Base-by-base conservation (phyloP, 2,888 invertebrate genomes). In the Plagiodera versicolora region DNA sequence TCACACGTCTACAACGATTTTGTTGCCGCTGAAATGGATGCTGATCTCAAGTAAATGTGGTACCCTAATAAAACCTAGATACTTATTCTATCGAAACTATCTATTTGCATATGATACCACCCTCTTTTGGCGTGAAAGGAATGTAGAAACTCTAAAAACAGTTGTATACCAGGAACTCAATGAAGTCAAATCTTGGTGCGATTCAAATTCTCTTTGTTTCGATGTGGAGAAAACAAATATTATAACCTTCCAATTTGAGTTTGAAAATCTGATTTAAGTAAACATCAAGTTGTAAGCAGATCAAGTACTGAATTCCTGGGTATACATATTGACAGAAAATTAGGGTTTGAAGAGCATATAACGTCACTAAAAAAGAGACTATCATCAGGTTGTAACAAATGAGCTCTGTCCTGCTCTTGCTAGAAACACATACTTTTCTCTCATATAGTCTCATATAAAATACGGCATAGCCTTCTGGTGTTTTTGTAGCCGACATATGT, bases 291-390 rank as follows among this genome's bases (percentile, higher is more conserved):
- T 28, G 49, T 28, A 24, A 49, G 28, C 28, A n/a, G 17, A 49
- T 24, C 28, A 49, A 24, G 49, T 17, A 49, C 49, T 49, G 14
- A 49, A 49, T 28, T 28, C 49, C 49, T 49, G 28, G 49, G 49
- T 24, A 49, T 20, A 49, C 49, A 49, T 28, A 49, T 49, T 24
- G 24, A 49, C 24, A 49, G 16, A 14, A 49, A 49, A 49, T 24
- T 49, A 49, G 28, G 49, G 17, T 24, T n/a, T 49, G 49, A 49
- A 49, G 49, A 49, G 47, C 18, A 47, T 47, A 18, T 47, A 17
- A 17, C 19, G 11, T 16, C 47, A 8, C 18, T 47, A 6, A 24
- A 3, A 6, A 17, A 47, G 11, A 47, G 19, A 47, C 10, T 47
- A 18, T 3, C 47, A 18, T 47, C 19, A 20, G 47, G 47, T 5